These are phyloP conservation scores for Pelusios castaneus DNA, from an alignment of 2,113 vertebrate genomes.

Conservation along the genomic window DNA sequence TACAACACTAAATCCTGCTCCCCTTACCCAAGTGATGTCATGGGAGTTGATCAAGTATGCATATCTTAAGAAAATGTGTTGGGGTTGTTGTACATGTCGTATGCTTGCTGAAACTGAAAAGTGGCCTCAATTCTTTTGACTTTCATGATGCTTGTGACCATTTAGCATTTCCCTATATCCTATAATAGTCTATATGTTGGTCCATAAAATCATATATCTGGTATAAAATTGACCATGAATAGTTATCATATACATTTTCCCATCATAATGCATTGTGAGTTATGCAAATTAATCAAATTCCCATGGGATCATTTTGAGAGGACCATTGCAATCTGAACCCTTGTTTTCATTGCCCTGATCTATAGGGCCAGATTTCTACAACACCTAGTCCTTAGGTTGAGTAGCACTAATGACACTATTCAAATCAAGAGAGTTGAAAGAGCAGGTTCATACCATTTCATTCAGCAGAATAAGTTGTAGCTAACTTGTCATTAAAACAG, in stretches of 20 bases:
- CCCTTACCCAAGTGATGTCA: accelerated
- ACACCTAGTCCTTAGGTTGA: not conserved
- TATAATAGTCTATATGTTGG: not conserved
- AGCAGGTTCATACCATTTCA: not conserved
- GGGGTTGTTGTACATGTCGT: not conserved
- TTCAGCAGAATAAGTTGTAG: not conserved
- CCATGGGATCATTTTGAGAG: not conserved
- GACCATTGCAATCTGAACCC: accelerated
- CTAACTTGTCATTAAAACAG: not conserved
- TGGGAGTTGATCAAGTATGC: not conserved
- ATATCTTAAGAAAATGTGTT: not conserved
- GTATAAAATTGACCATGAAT: not conserved
- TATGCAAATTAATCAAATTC: not conserved
- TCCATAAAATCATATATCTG: not conserved
- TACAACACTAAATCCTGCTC: not conserved
- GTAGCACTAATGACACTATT: not conserved
- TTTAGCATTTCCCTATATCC: not conserved
- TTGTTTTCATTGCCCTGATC: not conserved
- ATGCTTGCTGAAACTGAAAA: not conserved
- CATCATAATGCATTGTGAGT: not conserved
- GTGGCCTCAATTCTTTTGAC: not conserved
- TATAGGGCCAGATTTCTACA: not conserved
- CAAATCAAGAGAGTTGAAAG: not conserved
- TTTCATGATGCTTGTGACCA: not conserved
- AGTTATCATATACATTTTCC: not conserved